Percentiles rank a stretch among this genome's conserved stretches.
Evolutionary conservation across 2,888 invertebrate genomes (phyloP).

Genomic region (Drosophila infuscata): DNA sequence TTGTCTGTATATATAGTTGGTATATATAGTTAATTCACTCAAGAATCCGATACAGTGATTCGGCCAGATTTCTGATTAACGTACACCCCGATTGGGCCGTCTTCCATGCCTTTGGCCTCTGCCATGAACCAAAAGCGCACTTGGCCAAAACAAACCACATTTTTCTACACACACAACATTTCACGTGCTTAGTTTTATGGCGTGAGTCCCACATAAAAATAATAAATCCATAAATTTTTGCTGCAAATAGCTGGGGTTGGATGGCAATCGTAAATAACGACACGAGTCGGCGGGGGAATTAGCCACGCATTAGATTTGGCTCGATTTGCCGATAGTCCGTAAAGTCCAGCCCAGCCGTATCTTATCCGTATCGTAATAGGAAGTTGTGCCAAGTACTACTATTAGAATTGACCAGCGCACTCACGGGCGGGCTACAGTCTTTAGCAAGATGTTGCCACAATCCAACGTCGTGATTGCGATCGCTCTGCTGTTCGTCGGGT

Average conservation of each 20-base stretch:
- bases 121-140: neutral
- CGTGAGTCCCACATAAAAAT: constrained; percentile 1
- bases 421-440: constrained; percentile 41
- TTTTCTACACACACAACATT: constrained; percentile 23
- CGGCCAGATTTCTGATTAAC: constrained; percentile 39
- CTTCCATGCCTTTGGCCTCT: constrained; percentile 16
- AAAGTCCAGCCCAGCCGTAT: constrained; percentile 32
- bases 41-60: neutral
- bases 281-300: constrained; percentile 50
- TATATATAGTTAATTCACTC: neutral
- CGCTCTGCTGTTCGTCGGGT: constrained; percentile 21
- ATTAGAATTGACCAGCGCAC: neutral
- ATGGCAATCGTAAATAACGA: constrained; percentile 60
- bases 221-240: constrained; percentile 69
- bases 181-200: constrained; percentile 63
- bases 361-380: constrained; percentile 62
- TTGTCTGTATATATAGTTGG: neutral
- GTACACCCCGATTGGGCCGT: constrained; percentile 21
- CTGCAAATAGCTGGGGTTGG: constrained; percentile 7
- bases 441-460: constrained; percentile 55
- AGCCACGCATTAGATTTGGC: constrained; percentile 44
- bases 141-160: neutral
- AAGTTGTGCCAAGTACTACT: constrained; percentile 7
- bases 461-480: constrained; percentile 48
- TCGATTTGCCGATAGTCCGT: constrained; percentile 28